Base-by-base conservation (phyloP, 2,888 invertebrate species). In the Strigamia crassipes region DNA sequence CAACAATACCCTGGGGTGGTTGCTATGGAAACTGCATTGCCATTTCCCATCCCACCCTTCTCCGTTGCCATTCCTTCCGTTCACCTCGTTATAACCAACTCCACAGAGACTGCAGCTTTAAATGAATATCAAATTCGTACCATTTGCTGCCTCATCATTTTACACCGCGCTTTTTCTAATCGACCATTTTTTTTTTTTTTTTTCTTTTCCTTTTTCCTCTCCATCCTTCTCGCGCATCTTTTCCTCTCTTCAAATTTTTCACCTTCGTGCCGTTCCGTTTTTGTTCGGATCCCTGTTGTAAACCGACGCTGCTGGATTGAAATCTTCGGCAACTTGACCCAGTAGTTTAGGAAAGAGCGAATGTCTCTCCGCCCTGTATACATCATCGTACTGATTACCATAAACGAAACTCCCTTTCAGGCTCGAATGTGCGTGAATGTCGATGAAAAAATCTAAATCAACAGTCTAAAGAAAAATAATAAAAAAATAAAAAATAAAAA, bases 301-400 rank as follows among this genome's bases (percentile, higher is more conserved):
- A 90, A 96, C 93, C 81, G 97, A 96, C 86, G 94, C 94, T 73
- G 92, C 91, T 9, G 92, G 87, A 38, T 93, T 92, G 89, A 96
- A 99, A 86, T 98, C 98, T 86, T 96, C 95, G 0, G 96, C 92
- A 84, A 95, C 93, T 85, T 92, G 92, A 77, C 94, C 92, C 82
- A 99, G 90, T 83, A 98, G 91, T 88, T 98, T 97, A 0, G 99
- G 98, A 85, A 99, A 93, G 3, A 99, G 93, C 78, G 97, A 93
- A 88, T 99, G 99, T 38, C 96, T 91, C 88, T 99, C 97, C 87
- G 96, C 96, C 86, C 94, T 92, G 89, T 94, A 94, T 18, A 96
- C 95, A 87, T 96, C 96, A 85, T 96, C 95, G 86, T 95, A 96
- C 0, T 94, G 93, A 87, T 97, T 98, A 27, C 98, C 99, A 86